These are phyloP conservation scores for Chrysogorgia sp. DNA, from an alignment of 92 coral and sea anemone species.

Conservation along the genomic window DNA sequence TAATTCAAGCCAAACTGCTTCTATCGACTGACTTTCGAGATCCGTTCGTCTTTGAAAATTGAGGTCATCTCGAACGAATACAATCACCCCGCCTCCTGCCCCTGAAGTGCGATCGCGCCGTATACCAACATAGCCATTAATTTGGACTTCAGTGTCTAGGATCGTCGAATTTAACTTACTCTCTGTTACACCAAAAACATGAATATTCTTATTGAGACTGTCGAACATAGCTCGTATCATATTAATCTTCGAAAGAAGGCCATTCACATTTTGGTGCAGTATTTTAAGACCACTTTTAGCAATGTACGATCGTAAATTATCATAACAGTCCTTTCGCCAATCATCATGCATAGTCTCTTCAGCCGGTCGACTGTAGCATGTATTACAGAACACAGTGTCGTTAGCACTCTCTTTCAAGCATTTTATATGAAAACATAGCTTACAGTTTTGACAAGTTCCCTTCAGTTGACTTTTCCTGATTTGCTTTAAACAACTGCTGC, in stretches of 20 bases:
- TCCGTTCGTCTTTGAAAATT: background rate
- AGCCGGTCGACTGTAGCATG: slow-evolving; percentile 16
- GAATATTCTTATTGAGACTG: background rate
- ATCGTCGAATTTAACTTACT: background rate
- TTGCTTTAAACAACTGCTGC: slow-evolving; percentile 17
- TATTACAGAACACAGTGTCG: slow-evolving; percentile 9
- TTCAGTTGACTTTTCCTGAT: slow-evolving; percentile 2
- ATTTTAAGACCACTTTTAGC: background rate
- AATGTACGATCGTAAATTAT: background rate
- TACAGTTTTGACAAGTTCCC: slow-evolving; percentile 21
- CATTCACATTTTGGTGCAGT: slow-evolving; percentile 6
- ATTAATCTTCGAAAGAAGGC: slow-evolving; percentile 6
- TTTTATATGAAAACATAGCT: slow-evolving; percentile 17
- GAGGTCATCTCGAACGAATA: background rate
- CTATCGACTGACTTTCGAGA: background rate
- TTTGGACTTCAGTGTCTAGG: background rate
- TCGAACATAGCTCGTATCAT: background rate
- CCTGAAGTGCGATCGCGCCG: background rate
- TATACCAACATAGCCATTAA: background rate
- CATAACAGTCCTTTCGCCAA: slow-evolving; percentile 19
- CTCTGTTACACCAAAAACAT: background rate
- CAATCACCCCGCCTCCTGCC: background rate
- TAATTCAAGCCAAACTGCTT: background rate
- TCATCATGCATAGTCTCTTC: background rate
- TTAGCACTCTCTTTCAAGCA: background rate